A percentile compares a stretch with the other conserved stretches of the same genome.
Conservation (phyloP, 2,888 invertebrate genomes). For the Ormyrus labotus region DNA sequence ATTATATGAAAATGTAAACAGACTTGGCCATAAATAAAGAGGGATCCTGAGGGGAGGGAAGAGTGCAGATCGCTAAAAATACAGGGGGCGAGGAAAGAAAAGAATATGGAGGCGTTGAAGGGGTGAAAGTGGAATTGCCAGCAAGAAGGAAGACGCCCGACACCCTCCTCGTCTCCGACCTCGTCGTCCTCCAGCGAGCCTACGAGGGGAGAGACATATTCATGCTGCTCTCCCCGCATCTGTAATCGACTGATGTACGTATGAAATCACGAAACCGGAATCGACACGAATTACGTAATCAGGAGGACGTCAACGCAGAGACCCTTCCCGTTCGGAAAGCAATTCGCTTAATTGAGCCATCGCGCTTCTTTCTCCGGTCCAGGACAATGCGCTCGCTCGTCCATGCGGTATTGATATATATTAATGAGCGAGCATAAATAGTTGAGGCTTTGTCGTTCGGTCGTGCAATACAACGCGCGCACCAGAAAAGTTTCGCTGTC, state of each 20-base stretch:
- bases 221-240: not conserved
- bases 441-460: slow-evolving; percentile 25
- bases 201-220: slow-evolving; percentile 35
- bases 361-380: not conserved
- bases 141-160: slow-evolving; percentile 10
- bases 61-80: slow-evolving; percentile 45
- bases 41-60: slow-evolving; percentile 1
- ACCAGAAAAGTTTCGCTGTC: not conserved
- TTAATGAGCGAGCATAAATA: slow-evolving; percentile 28
- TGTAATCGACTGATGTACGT: slow-evolving; percentile 24
- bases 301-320: slow-evolving; percentile 1
- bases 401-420: not conserved
- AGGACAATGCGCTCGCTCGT: slow-evolving; percentile 40
- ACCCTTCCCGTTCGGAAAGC: slow-evolving; percentile 27
- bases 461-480: slow-evolving; percentile 24
- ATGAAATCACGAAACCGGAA: slow-evolving; percentile 43
- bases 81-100: slow-evolving; percentile 18
- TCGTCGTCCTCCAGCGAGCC: not conserved
- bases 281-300: slow-evolving; percentile 52
- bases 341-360: slow-evolving; percentile 51
- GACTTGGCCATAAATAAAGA: slow-evolving; percentile 45
- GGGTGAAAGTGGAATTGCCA: slow-evolving; percentile 37
- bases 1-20: slow-evolving; percentile 54
- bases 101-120: slow-evolving; percentile 36
- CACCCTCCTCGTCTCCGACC: slow-evolving; percentile 17